Percentiles rank a stretch among this genome's conserved stretches.
phyloP scores from a whole-genome alignment of 2,113 vertebrate species.

The Gnathonemus echidnorhynchus region DNA sequence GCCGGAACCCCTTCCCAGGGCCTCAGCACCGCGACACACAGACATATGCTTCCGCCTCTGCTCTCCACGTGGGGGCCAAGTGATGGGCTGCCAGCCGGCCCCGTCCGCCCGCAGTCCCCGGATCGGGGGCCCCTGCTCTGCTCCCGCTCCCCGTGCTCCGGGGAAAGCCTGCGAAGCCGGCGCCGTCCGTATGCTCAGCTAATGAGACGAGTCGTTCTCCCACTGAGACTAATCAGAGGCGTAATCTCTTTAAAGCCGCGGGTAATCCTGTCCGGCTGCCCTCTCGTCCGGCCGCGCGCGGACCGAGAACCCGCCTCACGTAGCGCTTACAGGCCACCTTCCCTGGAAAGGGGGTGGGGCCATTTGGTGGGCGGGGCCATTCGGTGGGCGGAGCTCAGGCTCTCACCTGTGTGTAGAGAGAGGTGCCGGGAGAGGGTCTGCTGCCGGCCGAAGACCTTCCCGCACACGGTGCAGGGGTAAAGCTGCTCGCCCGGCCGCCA shows the following conservation, averaged over 20 bases:
- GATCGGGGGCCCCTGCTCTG: background rate
- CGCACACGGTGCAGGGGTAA: conserved; percentile 87
- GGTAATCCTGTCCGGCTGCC: conserved; percentile 60
- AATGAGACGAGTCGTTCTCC: conserved; percentile 59
- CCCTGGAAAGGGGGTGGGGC: background rate
- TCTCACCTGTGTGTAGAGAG: conserved; percentile 90
- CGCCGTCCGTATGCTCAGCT: conserved; percentile 28
- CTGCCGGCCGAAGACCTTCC: conserved; percentile 94
- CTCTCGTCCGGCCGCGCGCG: conserved; percentile 42
- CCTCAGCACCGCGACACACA: conserved; percentile 55
- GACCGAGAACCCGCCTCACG: background rate
- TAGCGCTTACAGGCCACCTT: background rate
- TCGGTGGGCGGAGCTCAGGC: background rate
- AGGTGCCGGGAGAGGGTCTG: conserved; percentile 94
- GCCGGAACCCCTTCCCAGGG: conserved; percentile 38
- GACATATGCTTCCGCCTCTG: conserved; percentile 64
- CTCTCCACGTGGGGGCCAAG: conserved; percentile 61
- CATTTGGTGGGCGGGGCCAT: background rate
- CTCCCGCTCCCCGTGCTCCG: background rate
- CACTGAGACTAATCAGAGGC: conserved; percentile 59
- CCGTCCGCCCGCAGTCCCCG: background rate
- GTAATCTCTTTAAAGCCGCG: conserved; percentile 61
- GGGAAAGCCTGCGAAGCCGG: background rate
- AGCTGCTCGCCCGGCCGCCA: conserved; percentile 93
- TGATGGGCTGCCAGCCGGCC: conserved; percentile 53